Conservation (phyloP, 2,888 invertebrate genomes). For the Esperia sulphurella region DNA sequence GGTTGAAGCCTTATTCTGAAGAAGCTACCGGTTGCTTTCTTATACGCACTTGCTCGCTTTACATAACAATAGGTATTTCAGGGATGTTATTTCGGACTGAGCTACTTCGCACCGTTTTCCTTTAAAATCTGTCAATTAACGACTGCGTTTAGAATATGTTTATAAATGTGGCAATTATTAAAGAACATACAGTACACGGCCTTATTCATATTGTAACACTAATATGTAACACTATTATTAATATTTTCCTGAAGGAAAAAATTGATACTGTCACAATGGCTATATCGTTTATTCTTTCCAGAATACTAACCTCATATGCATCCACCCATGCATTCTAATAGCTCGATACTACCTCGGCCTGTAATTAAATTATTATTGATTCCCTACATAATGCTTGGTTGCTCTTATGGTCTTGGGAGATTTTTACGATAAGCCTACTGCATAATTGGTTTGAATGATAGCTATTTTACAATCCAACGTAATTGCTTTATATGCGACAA, state of each 20-base stretch:
- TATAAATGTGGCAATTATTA: too few relatives aligned
- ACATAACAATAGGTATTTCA: too few relatives aligned
- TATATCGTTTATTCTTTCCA: neutral
- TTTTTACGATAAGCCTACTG: constrained; percentile 6
- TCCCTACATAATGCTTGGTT: neutral
- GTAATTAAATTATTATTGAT: constrained; percentile 11
- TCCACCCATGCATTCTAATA: constrained; percentile 5
- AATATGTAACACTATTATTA: too few relatives aligned
- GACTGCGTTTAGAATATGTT: too few relatives aligned
- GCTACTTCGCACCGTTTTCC: too few relatives aligned
- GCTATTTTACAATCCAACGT: constrained; percentile 6
- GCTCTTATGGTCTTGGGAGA: constrained; percentile 2
- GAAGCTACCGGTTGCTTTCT: neutral
- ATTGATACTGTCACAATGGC: neutral
- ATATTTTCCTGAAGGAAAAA: too few relatives aligned
- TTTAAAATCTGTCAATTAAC: too few relatives aligned
- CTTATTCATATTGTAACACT: too few relatives aligned
- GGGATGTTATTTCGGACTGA: too few relatives aligned
- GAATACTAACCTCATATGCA: constrained; percentile 1
- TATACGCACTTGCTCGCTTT: too few relatives aligned
- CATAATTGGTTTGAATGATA: constrained; percentile 7
- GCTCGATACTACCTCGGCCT: neutral
- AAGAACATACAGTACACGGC: too few relatives aligned
- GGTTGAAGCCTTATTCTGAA: constrained; percentile 30
- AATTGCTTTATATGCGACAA: constrained; percentile 6